These are phyloP conservation scores for Chaetops frenatus DNA, from an alignment of 2,113 vertebrate species.

Conservation along the genomic window DNA sequence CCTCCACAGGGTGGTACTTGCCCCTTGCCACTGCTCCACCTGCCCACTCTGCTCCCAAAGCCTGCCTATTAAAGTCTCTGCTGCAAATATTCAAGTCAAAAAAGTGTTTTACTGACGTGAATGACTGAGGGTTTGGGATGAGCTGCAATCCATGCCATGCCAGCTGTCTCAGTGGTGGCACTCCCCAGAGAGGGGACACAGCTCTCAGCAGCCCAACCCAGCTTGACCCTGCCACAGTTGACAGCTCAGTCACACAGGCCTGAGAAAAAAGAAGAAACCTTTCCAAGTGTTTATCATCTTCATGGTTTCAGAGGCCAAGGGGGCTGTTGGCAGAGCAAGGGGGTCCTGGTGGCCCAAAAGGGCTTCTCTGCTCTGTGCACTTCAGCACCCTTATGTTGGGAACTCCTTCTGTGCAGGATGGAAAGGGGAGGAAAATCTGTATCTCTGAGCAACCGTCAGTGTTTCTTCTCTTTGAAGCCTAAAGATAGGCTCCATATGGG, in stretches of 20 bases:
- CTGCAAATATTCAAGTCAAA: not conserved
- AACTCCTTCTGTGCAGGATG: not conserved
- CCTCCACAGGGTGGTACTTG: not conserved
- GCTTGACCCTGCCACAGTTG: rapidly evolving
- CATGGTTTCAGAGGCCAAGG: rapidly evolving
- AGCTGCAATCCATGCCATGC: not conserved
- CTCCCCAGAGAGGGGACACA: rapidly evolving
- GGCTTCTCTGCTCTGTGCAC: not conserved
- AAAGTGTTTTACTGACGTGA: not conserved
- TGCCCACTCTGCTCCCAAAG: not conserved
- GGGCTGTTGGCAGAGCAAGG: not conserved
- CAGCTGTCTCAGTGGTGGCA: not conserved
- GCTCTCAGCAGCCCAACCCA: not conserved
- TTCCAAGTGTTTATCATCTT: not conserved
- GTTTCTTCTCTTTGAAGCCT: not conserved
- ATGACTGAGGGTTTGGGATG: not conserved
- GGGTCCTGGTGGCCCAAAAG: not conserved
- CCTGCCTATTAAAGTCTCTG: not conserved
- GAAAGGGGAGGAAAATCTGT: not conserved
- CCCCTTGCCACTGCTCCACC: not conserved
- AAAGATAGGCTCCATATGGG: constrained; percentile 47
- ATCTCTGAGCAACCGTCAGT: not conserved
- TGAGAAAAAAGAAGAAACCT: not conserved
- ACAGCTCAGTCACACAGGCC: not conserved
- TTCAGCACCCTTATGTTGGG: not conserved